These are phyloP conservation scores for Dryas iulia DNA, from an alignment of 1,140 invertebrate species.

Conservation along the genomic window DNA sequence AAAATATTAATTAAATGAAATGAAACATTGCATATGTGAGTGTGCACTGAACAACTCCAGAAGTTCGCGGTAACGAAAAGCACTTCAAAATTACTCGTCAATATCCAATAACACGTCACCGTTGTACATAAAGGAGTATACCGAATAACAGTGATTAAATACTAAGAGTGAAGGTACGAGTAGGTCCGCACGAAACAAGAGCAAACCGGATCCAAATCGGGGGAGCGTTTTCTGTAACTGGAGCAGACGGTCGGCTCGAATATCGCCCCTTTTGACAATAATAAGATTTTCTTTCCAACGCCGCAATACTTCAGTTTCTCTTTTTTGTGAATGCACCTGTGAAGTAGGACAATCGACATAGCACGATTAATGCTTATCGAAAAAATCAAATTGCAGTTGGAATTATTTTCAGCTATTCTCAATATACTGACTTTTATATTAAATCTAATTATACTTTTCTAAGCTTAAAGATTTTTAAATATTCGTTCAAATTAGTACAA, in stretches of 20 bases:
- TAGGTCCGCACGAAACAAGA: constrained; percentile 63
- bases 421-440: background rate
- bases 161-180: constrained; percentile 60
- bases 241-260: constrained; percentile 69
- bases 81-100: background rate
- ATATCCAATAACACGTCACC: constrained; percentile 19
- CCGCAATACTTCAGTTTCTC: constrained; percentile 67
- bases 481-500: too few species aligned
- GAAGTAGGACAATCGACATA: constrained; percentile 67
- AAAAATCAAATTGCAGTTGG: constrained; percentile 34
- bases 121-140: constrained; percentile 15
- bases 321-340: constrained; percentile 74
- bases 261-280: constrained; percentile 76
- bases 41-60: background rate
- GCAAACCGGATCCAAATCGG: constrained; percentile 72
- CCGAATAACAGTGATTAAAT: constrained; percentile 64
- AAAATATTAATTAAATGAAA: too few species aligned
- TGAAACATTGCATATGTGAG: background rate
- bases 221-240: constrained; percentile 75
- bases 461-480: too few species aligned
- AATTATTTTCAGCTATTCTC: background rate
- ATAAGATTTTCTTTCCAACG: constrained; percentile 75
- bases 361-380: constrained; percentile 59
- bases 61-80: constrained; percentile 1
- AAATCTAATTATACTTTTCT: too few species aligned